A percentile compares a stretch with the other conserved stretches of the same genome.
phyloP scores from a whole-genome alignment of 2,888 invertebrate genomes.

The Nomada ferruginata region DNA sequence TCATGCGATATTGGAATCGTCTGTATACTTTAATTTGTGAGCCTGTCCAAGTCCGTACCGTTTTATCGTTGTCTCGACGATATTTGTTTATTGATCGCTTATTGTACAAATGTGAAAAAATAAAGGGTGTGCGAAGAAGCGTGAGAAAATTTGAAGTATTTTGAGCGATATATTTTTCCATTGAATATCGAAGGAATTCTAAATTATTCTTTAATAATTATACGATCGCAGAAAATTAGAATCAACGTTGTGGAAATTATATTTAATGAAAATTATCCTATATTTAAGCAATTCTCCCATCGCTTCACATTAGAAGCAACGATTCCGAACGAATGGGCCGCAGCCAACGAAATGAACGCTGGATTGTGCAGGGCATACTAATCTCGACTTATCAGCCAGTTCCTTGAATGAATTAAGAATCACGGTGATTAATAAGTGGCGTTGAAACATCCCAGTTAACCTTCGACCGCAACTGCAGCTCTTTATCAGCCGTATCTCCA shows the following conservation, averaged over 20 bases:
- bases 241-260: neutral
- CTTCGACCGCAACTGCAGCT: conserved; percentile 10
- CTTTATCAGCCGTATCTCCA: conserved; percentile 11
- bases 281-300: neutral
- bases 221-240: too few species aligned
- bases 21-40: too few species aligned
- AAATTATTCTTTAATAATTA: too few species aligned
- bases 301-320: neutral
- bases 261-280: neutral
- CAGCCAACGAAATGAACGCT: neutral
- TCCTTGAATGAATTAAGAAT: conserved; percentile 25
- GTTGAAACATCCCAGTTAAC: conserved; percentile 17
- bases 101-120: too few species aligned
- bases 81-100: too few species aligned
- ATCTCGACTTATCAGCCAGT: conserved; percentile 33
- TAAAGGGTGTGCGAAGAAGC: too few species aligned
- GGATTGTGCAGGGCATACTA: conserved; percentile 22
- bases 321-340: neutral
- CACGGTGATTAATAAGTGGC: neutral
- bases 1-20: too few species aligned
- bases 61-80: too few species aligned
- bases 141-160: too few species aligned
- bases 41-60: too few species aligned
- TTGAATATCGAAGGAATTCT: too few species aligned
- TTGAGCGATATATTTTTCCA: too few species aligned